A percentile compares a stretch with the other conserved stretches of the same genome.
These are phyloP conservation scores for Drosophila hamatofila DNA, from an alignment of 2,888 invertebrate genomes.

Conservation along the genomic window DNA sequence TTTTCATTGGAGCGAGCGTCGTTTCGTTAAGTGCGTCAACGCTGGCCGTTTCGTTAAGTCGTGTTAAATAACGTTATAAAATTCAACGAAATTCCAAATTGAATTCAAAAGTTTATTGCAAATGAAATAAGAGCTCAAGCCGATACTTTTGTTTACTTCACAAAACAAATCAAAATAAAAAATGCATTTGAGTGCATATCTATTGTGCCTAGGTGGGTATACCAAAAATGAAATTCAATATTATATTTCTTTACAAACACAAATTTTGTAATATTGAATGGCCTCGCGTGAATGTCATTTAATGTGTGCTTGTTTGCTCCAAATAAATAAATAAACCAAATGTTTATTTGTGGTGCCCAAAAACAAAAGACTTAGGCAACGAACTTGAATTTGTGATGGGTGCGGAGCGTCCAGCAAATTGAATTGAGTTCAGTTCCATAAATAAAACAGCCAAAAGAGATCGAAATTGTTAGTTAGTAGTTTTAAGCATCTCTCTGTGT, in stretches of 20 bases:
- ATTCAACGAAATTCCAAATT: conserved; percentile 35
- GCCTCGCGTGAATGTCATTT: conserved; percentile 16
- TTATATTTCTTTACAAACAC: neutral
- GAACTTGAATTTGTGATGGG: conserved; percentile 51
- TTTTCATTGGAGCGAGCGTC: conserved; percentile 56
- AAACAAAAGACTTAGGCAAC: conserved; percentile 77
- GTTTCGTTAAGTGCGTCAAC: conserved; percentile 53
- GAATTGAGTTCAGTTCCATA: conserved; percentile 7
- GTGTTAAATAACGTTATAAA: conserved; percentile 71
- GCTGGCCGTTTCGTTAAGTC: conserved; percentile 58
- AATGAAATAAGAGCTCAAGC: conserved; percentile 39
- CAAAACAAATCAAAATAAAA: conserved; percentile 12
- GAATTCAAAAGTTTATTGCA: conserved; percentile 26
- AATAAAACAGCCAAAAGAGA: conserved; percentile 14
- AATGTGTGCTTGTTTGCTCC: conserved; percentile 52
- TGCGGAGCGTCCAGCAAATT: conserved; percentile 18
- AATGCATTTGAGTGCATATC: conserved; percentile 67
- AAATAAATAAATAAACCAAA: neutral
- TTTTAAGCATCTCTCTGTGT: conserved; percentile 5
- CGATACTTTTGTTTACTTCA: conserved; percentile 14
- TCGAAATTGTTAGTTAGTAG: conserved; percentile 12
- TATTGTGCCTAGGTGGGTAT: conserved; percentile 73
- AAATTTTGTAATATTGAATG: conserved; percentile 48
- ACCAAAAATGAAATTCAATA: conserved; percentile 12
- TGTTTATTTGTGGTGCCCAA: conserved; percentile 11